A percentile compares a stretch with the other conserved stretches of the same genome.
These are phyloP conservation scores for Oncorhynchus mykiss DNA, from an alignment of 2,113 vertebrate species.

Conservation along the genomic window DNA sequence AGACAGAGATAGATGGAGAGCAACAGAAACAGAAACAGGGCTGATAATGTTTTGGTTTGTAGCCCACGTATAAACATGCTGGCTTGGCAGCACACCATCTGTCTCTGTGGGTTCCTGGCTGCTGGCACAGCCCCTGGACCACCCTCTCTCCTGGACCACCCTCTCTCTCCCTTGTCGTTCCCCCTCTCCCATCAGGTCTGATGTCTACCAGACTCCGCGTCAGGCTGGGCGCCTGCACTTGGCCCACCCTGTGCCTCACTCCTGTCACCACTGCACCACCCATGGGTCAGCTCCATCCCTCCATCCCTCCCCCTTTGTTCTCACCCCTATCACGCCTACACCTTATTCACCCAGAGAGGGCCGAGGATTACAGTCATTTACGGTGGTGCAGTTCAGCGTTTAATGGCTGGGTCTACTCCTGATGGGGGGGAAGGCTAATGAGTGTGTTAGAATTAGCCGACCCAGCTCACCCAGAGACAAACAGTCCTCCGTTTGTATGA, in stretches of 20 bases:
- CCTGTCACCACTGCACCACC: background rate
- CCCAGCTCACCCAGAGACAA: conserved; percentile 49
- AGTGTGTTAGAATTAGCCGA: conserved; percentile 57
- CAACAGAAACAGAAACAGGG: background rate
- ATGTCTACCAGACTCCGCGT: background rate
- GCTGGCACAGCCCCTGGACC: conserved; percentile 18
- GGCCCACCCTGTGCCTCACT: background rate
- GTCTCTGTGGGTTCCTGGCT: conserved; percentile 14
- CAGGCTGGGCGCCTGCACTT: background rate
- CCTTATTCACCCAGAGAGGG: conserved; percentile 6
- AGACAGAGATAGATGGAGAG: background rate
- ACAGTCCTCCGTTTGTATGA: conserved; percentile 50
- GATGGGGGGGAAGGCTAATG: conserved; percentile 44
- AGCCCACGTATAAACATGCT: background rate
- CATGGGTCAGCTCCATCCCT: no score
- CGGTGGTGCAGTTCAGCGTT: conserved; percentile 24
- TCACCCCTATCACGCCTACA: background rate
- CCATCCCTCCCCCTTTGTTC: no score
- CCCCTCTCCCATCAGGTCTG: background rate
- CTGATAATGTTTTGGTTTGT: conserved; percentile 7
- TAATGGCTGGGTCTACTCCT: conserved; percentile 13
- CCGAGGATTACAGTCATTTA: conserved; percentile 33
- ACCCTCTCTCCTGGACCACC: background rate
- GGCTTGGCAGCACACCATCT: conserved; percentile 17
- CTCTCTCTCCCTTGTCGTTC: conserved; percentile 17